Conservation (phyloP, 2,113 vertebrate genomes). For the Melanotaenia duboulayi region DNA sequence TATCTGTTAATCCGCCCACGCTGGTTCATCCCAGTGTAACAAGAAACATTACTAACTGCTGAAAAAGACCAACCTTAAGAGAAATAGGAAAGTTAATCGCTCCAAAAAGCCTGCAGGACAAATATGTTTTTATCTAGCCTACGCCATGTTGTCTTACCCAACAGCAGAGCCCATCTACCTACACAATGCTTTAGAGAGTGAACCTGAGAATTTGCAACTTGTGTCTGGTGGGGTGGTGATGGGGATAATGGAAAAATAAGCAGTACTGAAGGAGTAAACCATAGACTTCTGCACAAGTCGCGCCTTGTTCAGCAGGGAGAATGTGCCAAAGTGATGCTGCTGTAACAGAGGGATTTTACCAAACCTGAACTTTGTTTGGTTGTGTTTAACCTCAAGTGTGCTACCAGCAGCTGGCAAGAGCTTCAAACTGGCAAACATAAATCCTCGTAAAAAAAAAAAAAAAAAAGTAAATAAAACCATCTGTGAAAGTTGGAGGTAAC, state of each 20-base stretch:
- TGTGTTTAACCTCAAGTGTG: slow-evolving; percentile 43
- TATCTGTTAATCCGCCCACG: slow-evolving; percentile 75
- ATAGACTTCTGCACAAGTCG: slow-evolving; percentile 43
- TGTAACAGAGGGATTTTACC: slow-evolving; percentile 28
- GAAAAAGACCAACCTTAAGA: slow-evolving; percentile 53
- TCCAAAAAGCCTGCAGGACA: slow-evolving; percentile 44
- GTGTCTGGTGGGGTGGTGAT: slow-evolving; percentile 6
- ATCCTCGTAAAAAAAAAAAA: slow-evolving; percentile 60
- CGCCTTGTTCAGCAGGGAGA: neutral
- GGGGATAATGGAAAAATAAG: slow-evolving; percentile 14
- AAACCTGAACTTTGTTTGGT: slow-evolving; percentile 41
- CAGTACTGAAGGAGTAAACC: slow-evolving; percentile 32
- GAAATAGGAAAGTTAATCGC: slow-evolving; percentile 45
- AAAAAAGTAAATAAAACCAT: slow-evolving; percentile 68
- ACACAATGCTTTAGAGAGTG: slow-evolving; percentile 28
- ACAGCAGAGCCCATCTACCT: slow-evolving; percentile 26
- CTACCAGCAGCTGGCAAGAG: slow-evolving; percentile 34
- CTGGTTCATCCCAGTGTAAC: slow-evolving; percentile 60
- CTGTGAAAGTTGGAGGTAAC: slow-evolving; percentile 56
- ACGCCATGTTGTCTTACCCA: neutral
- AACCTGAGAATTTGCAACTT: slow-evolving; percentile 5
- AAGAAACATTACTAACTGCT: slow-evolving; percentile 55
- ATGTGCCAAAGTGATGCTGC: slow-evolving; percentile 11
- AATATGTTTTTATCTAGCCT: slow-evolving; percentile 42
- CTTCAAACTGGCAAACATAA: slow-evolving; percentile 46